Conservation (phyloP, 2,113 vertebrate species). For the cattle (Bos taurus) region ARS-UCD2.0 NC_037348.1:61832501-61833000, state of each 20-base stretch:
- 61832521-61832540: background rate
- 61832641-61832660: background rate
- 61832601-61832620: fast-evolving
- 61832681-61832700: background rate
- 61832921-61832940: background rate
- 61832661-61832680: fast-evolving
- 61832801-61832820: background rate
- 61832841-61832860: background rate
- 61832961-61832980: background rate
- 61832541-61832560: fast-evolving
- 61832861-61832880: background rate
- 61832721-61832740: background rate
- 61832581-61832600: fast-evolving
- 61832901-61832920: background rate
- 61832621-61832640: fast-evolving
- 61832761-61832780: background rate
- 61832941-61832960: background rate
- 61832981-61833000: background rate
- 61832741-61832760: background rate
- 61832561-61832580: background rate
- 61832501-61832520: fast-evolving
- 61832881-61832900: background rate
- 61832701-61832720: background rate
- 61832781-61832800: background rate
- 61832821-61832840: background rate